These are phyloP conservation scores for Corella eumyota DNA, from an alignment of 23 tunicate genomes.

Conservation along the genomic window DNA sequence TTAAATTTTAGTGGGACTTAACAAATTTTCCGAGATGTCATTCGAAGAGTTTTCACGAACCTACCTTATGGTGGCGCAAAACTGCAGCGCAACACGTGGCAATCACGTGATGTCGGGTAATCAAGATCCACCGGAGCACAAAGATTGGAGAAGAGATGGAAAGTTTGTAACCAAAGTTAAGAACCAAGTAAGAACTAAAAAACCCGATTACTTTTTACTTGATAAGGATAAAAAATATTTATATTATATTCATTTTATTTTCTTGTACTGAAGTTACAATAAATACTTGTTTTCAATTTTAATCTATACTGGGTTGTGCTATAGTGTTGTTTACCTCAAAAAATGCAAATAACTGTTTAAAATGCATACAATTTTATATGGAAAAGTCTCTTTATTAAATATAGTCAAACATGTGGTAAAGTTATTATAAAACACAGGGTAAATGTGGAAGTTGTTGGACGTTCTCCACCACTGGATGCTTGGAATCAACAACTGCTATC, in stretches of 20 bases:
- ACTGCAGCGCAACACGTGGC: slow-evolving; percentile 80
- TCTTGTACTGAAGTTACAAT: no score
- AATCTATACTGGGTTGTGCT: no score
- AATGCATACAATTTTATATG: neutral
- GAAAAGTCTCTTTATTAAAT: neutral
- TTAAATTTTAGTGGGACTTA: slow-evolving; percentile 66
- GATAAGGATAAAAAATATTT: no score
- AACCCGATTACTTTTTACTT: no score
- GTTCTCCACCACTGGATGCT: slow-evolving; percentile 87
- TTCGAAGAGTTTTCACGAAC: slow-evolving; percentile 56
- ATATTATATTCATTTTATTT: no score
- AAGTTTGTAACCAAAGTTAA: slow-evolving; percentile 76
- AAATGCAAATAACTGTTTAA: no score
- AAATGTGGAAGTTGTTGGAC: slow-evolving; percentile 97
- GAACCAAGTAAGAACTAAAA: slow-evolving; percentile 65
- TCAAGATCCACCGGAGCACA: slow-evolving; percentile 17
- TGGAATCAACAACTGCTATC: slow-evolving; percentile 93
- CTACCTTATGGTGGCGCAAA: slow-evolving; percentile 39
- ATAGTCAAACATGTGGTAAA: no score
- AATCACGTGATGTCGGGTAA: slow-evolving; percentile 12
- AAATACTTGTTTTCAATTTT: no score
- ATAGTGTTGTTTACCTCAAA: no score
- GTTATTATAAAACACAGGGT: slow-evolving; percentile 27
- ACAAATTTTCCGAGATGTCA: slow-evolving; percentile 64
- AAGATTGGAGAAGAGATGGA: slow-evolving; percentile 72